phyloP scores from a whole-genome alignment of 2,797 vertebrate genomes.

The Ceyx erithaca region DNA sequence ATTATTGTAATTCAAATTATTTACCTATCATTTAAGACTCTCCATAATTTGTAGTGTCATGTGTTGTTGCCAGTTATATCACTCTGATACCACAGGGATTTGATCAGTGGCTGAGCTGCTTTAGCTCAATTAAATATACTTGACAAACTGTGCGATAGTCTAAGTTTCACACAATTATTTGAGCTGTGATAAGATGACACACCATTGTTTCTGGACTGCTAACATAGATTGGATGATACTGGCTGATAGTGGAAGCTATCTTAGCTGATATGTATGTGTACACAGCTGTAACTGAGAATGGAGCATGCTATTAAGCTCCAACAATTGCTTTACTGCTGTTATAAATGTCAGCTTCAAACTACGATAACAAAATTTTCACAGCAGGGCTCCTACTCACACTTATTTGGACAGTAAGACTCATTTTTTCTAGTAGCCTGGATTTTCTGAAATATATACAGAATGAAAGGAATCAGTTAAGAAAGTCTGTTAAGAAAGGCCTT shows the following conservation, averaged over 20 bases:
- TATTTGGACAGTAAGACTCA: conserved; percentile 37
- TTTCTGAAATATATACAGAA: conserved; percentile 10
- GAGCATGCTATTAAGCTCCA: conserved; percentile 50
- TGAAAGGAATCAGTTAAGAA: neutral
- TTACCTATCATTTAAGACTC: conserved; percentile 21
- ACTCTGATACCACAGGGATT: conserved; percentile 24
- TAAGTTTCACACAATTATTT: conserved; percentile 60
- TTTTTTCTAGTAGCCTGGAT: conserved; percentile 33
- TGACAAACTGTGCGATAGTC: conserved; percentile 38
- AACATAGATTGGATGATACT: conserved; percentile 51
- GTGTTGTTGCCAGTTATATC: conserved; percentile 39
- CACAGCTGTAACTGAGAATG: conserved; percentile 39
- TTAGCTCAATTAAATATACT: conserved; percentile 60
- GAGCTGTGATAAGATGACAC: conserved; percentile 49
- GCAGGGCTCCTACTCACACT: conserved; percentile 32
- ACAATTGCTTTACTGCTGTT: conserved; percentile 65
- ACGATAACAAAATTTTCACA: conserved; percentile 57
- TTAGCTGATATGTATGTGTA: conserved; percentile 1
- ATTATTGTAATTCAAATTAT: conserved; percentile 35
- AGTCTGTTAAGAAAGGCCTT: neutral
- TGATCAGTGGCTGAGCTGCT: conserved; percentile 48
- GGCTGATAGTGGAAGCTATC: conserved; percentile 28
- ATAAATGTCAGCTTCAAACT: conserved; percentile 62
- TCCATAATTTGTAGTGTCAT: conserved; percentile 17
- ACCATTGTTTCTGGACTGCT: conserved; percentile 55